These are phyloP conservation scores for Cygnus atratus DNA, from an alignment of 2,113 vertebrate genomes.

Conservation along the genomic window DNA sequence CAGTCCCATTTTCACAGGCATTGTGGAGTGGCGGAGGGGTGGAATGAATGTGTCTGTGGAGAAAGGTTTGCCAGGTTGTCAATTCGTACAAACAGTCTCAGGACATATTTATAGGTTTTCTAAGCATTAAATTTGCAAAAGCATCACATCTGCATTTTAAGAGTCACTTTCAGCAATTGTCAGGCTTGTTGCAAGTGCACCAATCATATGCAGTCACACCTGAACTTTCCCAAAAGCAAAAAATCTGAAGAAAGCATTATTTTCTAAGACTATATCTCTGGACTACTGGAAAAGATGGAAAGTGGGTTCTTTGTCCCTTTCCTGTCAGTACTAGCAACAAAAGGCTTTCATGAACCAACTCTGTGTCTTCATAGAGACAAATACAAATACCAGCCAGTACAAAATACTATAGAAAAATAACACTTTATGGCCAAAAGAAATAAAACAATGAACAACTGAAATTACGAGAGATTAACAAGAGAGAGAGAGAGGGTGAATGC, in stretches of 20 bases:
- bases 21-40: rapidly evolving
- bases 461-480: background rate
- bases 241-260: background rate
- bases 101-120: background rate
- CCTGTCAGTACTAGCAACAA: background rate
- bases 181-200: background rate
- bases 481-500: background rate
- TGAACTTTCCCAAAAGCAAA: background rate
- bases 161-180: background rate
- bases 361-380: background rate
- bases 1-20: background rate
- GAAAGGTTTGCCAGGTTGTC: background rate
- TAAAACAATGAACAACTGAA: background rate
- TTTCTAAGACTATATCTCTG: background rate
- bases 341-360: background rate
- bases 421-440: background rate
- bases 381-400: background rate
- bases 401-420: background rate
- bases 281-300: background rate
- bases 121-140: background rate
- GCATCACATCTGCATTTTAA: background rate
- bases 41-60: rapidly evolving
- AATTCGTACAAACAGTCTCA: background rate
- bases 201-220: background rate
- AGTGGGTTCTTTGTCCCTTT: background rate